A percentile compares a stretch with the other conserved stretches of the same genome.
Conservation (phyloP, 1,140 invertebrate genomes). For the Amyelois transitella region DNA sequence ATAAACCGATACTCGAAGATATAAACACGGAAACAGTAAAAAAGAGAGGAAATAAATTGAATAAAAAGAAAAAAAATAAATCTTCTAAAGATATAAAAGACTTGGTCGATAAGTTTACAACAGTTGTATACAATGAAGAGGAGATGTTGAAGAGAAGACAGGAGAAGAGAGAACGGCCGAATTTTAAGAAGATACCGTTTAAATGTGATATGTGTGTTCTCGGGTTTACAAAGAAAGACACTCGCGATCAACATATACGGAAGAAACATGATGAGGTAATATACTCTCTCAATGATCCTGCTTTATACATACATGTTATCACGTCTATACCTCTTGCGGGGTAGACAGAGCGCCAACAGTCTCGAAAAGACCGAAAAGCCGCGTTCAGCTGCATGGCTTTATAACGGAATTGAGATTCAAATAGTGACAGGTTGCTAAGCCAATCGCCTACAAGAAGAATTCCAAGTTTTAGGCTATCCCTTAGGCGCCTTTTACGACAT, state of each 20-base stretch:
- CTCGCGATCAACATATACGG: conserved; percentile 23
- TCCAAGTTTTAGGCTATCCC: too few relatives aligned
- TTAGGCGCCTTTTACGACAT: too few relatives aligned
- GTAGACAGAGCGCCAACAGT: too few relatives aligned
- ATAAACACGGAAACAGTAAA: neutral
- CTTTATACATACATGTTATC: too few relatives aligned
- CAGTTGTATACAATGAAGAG: conserved; percentile 29
- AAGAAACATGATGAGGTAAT: conserved; percentile 39
- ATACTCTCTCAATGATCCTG: too few relatives aligned
- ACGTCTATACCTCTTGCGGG: too few relatives aligned
- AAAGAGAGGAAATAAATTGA: conserved; percentile 7
- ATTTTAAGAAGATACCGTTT: conserved; percentile 40
- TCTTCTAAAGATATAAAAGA: conserved; percentile 1
- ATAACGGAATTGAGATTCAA: too few relatives aligned
- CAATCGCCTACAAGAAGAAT: too few relatives aligned
- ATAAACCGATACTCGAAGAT: neutral
- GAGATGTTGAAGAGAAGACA: conserved; percentile 36
- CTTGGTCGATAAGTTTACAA: conserved; percentile 27
- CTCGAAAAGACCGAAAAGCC: too few relatives aligned
- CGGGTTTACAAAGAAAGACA: conserved; percentile 33
- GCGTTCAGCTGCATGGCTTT: too few relatives aligned
- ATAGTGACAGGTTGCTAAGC: too few relatives aligned
- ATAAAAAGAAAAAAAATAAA: neutral
- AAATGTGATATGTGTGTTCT: conserved; percentile 45
- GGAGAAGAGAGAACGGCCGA: conserved; percentile 33